Conservation (phyloP, 2,113 vertebrate genomes). For the Apeltes quadracus region DNA sequence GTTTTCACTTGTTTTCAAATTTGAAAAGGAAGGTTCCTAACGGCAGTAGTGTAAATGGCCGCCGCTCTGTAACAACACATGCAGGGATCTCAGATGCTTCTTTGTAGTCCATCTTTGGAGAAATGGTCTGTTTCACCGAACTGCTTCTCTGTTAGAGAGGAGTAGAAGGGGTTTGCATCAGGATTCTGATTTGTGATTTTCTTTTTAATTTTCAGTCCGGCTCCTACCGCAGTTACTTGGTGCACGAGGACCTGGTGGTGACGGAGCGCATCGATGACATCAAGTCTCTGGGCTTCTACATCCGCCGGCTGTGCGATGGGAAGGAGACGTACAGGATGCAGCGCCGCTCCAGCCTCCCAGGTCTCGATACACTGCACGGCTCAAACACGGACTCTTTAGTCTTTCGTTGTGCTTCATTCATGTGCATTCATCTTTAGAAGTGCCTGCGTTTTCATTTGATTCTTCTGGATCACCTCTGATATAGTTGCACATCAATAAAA, state of each 20-base stretch:
- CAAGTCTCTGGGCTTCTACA: slow-evolving; percentile 90
- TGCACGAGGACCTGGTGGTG: slow-evolving; percentile 93
- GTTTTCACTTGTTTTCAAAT: too few relatives aligned
- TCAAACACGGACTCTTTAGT: too few relatives aligned
- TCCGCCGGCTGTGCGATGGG: slow-evolving; percentile 90
- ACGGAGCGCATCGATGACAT: slow-evolving; percentile 89
- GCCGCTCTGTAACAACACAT: too few relatives aligned
- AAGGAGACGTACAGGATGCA: slow-evolving; percentile 91
- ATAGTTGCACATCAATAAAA: too few relatives aligned
- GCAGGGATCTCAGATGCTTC: too few relatives aligned
- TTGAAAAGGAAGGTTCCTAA: too few relatives aligned
- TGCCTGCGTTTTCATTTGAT: background rate
- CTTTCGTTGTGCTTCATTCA: background rate
- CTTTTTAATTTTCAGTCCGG: slow-evolving; percentile 79
- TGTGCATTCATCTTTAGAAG: background rate
- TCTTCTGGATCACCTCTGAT: background rate
- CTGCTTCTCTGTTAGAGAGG: background rate
- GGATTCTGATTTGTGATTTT: background rate
- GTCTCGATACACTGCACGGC: slow-evolving; percentile 62
- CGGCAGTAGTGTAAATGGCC: too few relatives aligned
- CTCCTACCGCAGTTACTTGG: slow-evolving; percentile 90
- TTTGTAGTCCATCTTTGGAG: too few relatives aligned
- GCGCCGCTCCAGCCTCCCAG: slow-evolving; percentile 83
- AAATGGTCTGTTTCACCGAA: too few relatives aligned
- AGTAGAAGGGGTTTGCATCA: background rate